These are phyloP conservation scores for Hypolimnas misippus DNA, from an alignment of 2,888 invertebrate species.

Conservation along the genomic window DNA sequence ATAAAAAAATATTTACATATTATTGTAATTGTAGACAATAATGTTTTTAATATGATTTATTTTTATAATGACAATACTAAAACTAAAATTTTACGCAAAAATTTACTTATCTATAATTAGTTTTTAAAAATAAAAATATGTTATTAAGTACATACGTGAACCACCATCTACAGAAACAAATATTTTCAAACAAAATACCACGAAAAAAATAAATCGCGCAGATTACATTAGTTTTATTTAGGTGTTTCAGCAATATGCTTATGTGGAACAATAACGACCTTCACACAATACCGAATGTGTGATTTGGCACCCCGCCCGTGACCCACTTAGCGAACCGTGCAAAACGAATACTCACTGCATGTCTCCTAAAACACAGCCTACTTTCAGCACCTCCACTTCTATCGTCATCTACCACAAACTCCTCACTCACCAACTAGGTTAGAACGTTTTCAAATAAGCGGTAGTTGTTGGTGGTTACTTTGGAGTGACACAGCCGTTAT, in stretches of 20 bases:
- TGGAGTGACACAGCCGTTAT: conserved; percentile 4
- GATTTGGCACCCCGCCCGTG: conserved; percentile 33
- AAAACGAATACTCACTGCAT: conserved; percentile 16
- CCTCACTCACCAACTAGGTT: no score
- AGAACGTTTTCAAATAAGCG: no score
- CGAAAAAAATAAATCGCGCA: not conserved
- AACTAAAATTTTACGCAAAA: no score
- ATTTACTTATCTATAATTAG: no score
- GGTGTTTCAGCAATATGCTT: conserved; percentile 7
- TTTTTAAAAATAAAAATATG: no score
- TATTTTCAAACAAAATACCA: not conserved
- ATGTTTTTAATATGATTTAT: no score
- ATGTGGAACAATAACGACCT: conserved; percentile 17
- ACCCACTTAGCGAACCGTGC: conserved; percentile 26
- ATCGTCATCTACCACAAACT: not conserved
- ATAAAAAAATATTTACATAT: no score
- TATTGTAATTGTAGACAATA: no score
- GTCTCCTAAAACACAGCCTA: conserved; percentile 5
- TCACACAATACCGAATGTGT: conserved; percentile 21
- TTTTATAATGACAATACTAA: no score
- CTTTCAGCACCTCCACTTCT: not conserved
- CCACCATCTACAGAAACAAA: no score
- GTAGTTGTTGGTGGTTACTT: no score
- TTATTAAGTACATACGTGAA: no score
- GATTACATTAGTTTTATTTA: not conserved